Conservation (phyloP, 1,140 invertebrate species). For the Rhopalosiphum maidis region DNA sequence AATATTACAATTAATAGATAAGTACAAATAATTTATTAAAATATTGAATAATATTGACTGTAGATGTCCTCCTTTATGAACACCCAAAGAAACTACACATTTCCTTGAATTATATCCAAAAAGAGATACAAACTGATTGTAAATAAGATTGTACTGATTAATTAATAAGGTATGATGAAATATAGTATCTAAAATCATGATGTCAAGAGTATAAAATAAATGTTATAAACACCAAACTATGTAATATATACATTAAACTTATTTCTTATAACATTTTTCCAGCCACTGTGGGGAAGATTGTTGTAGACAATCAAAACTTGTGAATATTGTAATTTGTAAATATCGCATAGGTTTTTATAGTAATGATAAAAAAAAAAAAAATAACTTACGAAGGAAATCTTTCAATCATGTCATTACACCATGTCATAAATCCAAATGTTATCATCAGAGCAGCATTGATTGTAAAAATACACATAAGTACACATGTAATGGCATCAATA, state of each 20-base stretch:
- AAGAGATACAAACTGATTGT: not conserved
- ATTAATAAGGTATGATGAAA: not conserved
- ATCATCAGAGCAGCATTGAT: constrained; percentile 84
- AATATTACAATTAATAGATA: not conserved
- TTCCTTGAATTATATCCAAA: not conserved
- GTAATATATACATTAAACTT: too few species aligned
- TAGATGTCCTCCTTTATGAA: too few species aligned
- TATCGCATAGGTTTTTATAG: not conserved
- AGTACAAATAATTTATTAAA: not conserved
- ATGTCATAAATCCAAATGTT: constrained; percentile 88
- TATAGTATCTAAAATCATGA: too few species aligned
- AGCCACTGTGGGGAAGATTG: too few species aligned
- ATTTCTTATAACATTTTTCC: too few species aligned
- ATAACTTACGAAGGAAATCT: constrained; percentile 79
- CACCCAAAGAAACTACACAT: not conserved
- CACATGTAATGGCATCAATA: constrained; percentile 79
- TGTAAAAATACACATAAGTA: constrained; percentile 76
- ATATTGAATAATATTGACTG: not conserved
- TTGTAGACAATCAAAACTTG: not conserved
- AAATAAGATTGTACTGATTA: not conserved
- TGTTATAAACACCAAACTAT: too few species aligned
- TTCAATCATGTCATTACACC: constrained; percentile 88
- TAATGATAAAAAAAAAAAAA: constrained; percentile 15
- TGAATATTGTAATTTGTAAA: not conserved
- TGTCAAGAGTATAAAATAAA: too few species aligned